Percentiles rank a stretch among this genome's conserved stretches.
Conservation (phyloP, 2,113 vertebrate species). For the Panurus biarmicus region DNA sequence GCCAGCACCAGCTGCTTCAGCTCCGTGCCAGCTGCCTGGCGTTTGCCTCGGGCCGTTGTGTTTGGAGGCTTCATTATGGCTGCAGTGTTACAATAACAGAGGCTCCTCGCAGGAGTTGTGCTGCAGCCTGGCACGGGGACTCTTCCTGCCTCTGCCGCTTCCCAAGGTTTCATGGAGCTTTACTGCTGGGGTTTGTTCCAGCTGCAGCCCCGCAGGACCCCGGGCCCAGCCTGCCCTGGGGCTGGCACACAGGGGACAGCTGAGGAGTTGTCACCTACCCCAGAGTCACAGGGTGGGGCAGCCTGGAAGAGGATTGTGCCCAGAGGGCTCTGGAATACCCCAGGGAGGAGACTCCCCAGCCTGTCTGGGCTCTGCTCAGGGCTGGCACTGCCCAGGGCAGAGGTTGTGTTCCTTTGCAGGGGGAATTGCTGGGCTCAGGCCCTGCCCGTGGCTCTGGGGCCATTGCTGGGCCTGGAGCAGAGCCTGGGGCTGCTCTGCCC, state of each 20-base stretch:
- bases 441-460: fast-evolving
- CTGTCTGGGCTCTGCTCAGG: neutral
- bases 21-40: neutral
- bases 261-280: neutral
- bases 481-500: neutral
- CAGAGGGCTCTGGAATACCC: neutral
- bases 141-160: neutral
- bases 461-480: neutral
- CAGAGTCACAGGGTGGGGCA: neutral
- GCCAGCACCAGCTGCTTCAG: constrained; percentile 28
- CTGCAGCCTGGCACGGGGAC: neutral
- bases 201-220: neutral
- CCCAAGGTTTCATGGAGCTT: neutral
- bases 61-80: neutral
- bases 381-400: neutral
- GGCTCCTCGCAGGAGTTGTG: neutral
- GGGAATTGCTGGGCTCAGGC: neutral
- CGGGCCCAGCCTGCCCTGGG: neutral
- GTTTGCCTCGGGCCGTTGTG: neutral
- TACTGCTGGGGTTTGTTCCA: neutral
- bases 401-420: neutral
- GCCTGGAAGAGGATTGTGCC: neutral
- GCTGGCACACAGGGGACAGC: neutral
- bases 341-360: neutral
- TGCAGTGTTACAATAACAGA: neutral